Percentiles rank a stretch among this genome's conserved stretches.
These are phyloP conservation scores for Lomographa bimaculata DNA, from an alignment of 2,888 invertebrate species.

Conservation along the genomic window DNA sequence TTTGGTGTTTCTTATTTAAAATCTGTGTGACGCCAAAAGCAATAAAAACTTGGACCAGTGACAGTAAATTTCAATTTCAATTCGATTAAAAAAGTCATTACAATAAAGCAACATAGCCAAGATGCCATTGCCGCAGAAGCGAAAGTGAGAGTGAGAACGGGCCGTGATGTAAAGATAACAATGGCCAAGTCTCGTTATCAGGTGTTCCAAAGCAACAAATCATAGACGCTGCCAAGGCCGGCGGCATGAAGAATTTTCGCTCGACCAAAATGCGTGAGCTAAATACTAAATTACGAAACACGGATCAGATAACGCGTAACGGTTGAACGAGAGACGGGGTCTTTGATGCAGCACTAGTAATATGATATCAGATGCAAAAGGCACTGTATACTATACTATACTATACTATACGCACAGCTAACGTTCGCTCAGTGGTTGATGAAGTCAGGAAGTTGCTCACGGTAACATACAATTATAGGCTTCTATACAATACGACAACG, in stretches of 20 bases:
- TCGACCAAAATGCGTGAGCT: constrained; percentile 57
- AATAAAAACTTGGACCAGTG: too few relatives aligned
- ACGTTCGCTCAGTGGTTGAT: too few relatives aligned
- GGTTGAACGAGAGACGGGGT: constrained; percentile 23
- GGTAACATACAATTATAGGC: too few relatives aligned
- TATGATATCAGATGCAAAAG: constrained; percentile 23
- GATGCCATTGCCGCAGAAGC: constrained; percentile 25
- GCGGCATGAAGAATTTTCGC: constrained; percentile 50
- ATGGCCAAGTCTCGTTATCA: constrained; percentile 52
- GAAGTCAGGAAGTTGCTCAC: too few relatives aligned
- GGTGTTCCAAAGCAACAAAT: constrained; percentile 57
- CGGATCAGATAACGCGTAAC: constrained; percentile 68
- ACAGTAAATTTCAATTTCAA: too few relatives aligned
- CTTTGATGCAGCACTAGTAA: constrained; percentile 26
- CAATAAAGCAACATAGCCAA: too few relatives aligned
- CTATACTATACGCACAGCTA: too few relatives aligned
- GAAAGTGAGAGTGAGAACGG: constrained; percentile 50
- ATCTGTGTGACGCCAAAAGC: too few relatives aligned
- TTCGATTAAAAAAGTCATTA: too few relatives aligned
- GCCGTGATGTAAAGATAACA: constrained; percentile 50
- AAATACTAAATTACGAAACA: constrained; percentile 65
- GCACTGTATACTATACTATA: constrained; percentile 6
- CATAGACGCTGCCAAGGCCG: constrained; percentile 62
- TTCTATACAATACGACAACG: too few relatives aligned
- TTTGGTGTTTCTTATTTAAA: too few relatives aligned